Percentiles rank a stretch among this genome's conserved stretches.
These are phyloP conservation scores for Isichthys henryi DNA, from an alignment of 2,113 vertebrate species.

Conservation along the genomic window DNA sequence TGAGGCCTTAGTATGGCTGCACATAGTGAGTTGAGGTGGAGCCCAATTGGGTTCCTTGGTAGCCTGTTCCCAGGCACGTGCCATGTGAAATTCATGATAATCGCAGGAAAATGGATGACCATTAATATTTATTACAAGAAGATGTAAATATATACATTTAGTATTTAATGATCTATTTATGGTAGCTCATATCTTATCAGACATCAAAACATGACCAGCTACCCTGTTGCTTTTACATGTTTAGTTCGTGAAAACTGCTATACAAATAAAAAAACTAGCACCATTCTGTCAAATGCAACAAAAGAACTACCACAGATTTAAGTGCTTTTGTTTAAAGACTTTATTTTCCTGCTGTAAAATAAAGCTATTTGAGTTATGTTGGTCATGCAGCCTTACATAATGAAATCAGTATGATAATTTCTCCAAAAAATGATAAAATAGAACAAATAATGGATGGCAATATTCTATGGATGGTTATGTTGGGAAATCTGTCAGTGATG, in stretches of 20 bases:
- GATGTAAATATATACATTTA: not conserved
- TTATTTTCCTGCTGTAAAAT: not conserved
- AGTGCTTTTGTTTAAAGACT: not conserved
- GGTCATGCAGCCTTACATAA: not conserved
- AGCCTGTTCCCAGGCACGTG: not conserved
- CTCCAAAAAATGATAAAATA: not conserved
- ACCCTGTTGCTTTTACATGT: not conserved
- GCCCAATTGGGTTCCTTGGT: not conserved
- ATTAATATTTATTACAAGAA: not conserved
- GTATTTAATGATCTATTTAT: not conserved
- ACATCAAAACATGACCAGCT: not conserved
- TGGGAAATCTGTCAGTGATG: not conserved
- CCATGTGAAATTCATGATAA: not conserved
- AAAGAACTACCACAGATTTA: not conserved
- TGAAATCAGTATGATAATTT: not conserved
- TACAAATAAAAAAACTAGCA: not conserved
- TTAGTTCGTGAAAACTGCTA: not conserved
- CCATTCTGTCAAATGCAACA: not conserved
- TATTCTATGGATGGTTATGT: not conserved
- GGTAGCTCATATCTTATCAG: not conserved
- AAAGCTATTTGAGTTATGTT: not conserved
- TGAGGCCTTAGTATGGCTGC: not conserved
- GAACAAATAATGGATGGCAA: not conserved
- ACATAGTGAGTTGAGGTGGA: not conserved
- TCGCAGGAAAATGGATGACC: not conserved